Evolutionary conservation across 1,140 invertebrate species (phyloP).

Genomic region (Nomia melanderi): DNA sequence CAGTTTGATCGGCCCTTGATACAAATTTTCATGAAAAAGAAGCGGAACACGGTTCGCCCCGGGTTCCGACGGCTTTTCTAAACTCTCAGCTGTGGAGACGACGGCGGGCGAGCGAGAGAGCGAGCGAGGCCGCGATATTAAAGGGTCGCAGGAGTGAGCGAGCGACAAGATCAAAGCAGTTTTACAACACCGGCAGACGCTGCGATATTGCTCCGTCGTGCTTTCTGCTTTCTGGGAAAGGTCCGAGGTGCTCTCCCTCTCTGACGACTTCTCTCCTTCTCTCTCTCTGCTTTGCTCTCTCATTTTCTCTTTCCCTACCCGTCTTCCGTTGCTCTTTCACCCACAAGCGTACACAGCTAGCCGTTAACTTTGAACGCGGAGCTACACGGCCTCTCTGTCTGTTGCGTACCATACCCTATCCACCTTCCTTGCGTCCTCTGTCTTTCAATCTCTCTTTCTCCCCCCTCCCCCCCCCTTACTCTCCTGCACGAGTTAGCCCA

Average conservation of each 20-base stretch:
- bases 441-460: too few relatives aligned
- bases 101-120: too few relatives aligned
- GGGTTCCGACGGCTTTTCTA: constrained; percentile 39
- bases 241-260: constrained; percentile 41
- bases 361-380: constrained; percentile 34
- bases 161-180: constrained; percentile 67
- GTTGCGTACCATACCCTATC: neutral
- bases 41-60: constrained; percentile 26
- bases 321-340: constrained; percentile 17
- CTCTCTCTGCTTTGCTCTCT: constrained; percentile 11
- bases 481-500: constrained; percentile 8
- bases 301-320: neutral
- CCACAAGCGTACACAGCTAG: neutral
- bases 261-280: too few relatives aligned
- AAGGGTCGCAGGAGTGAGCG: constrained; percentile 1
- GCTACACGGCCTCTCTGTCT: constrained; percentile 8
- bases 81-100: too few relatives aligned
- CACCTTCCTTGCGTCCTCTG: too few relatives aligned
- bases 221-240: constrained; percentile 67
- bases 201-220: constrained; percentile 64
- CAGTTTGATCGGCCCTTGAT: constrained; percentile 55
- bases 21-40: constrained; percentile 52
- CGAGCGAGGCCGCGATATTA: constrained; percentile 3
- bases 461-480: neutral
- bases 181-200: constrained; percentile 66